Evolutionary conservation across 2,888 invertebrate genomes (phyloP).

Genomic region (Tromatobia lineatoria): DNA sequence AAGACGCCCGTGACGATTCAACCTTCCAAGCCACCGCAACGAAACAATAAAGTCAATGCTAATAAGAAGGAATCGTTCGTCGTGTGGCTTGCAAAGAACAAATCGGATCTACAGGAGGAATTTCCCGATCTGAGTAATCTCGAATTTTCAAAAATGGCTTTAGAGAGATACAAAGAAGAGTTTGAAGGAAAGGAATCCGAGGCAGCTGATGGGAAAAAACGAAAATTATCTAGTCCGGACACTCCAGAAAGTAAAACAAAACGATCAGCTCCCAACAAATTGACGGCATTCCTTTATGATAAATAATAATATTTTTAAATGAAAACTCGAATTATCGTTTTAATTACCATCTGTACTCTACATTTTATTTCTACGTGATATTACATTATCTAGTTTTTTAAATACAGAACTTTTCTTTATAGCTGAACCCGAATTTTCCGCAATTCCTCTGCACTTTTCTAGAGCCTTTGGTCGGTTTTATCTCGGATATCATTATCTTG

Average conservation of each 20-base stretch:
- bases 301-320: constrained; percentile 69
- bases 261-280: constrained; percentile 74
- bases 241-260: constrained; percentile 73
- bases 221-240: constrained; percentile 76
- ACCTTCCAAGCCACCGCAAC: constrained; percentile 74
- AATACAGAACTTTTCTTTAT: neutral
- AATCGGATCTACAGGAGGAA: constrained; percentile 86
- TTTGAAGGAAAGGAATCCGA: constrained; percentile 44
- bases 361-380: constrained; percentile 58
- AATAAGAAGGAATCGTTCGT: constrained; percentile 86
- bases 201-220: constrained; percentile 75
- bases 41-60: constrained; percentile 71
- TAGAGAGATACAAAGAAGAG: constrained; percentile 86
- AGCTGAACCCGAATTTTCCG: neutral
- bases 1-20: constrained; percentile 60
- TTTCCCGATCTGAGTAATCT: constrained; percentile 86
- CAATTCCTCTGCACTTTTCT: neutral
- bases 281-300: constrained; percentile 76
- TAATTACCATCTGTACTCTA: neutral
- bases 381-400: constrained; percentile 48
- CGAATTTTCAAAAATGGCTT: constrained; percentile 87
- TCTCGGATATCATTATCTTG: too few relatives aligned
- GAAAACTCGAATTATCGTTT: neutral
- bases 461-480: neutral
- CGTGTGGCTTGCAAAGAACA: constrained; percentile 88